phyloP scores from a whole-genome alignment of 2,888 invertebrate genomes.

The Druceiella hillmani region DNA sequence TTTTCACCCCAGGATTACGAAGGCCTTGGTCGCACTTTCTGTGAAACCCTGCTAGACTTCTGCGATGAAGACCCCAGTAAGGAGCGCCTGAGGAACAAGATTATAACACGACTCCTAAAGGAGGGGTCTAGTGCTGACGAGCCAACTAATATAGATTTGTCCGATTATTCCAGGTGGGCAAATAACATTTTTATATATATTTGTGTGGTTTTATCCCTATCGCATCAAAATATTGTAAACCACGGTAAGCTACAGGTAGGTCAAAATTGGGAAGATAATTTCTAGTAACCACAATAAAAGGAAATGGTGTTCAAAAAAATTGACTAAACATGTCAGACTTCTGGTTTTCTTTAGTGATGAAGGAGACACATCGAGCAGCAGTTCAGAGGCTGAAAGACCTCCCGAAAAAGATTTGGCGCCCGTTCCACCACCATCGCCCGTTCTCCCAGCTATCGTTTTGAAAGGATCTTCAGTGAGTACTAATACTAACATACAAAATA shows the following conservation, averaged over 20 bases:
- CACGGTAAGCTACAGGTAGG: no score
- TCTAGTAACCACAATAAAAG: neutral
- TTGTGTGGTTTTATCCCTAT: no score
- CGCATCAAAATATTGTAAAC: no score
- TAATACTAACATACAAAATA: no score
- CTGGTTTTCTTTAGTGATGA: slow-evolving; percentile 58
- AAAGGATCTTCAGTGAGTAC: no score
- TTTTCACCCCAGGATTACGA: slow-evolving; percentile 65
- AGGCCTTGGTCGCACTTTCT: slow-evolving; percentile 81
- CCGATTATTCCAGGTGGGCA: slow-evolving; percentile 80
- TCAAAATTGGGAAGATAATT: no score
- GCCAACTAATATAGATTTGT: slow-evolving; percentile 78
- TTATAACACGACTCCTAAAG: slow-evolving; percentile 69
- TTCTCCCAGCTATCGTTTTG: slow-evolving; percentile 47
- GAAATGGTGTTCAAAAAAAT: neutral
- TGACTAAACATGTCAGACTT: slow-evolving; percentile 1
- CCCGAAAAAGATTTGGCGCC: slow-evolving; percentile 40
- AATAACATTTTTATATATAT: no score
- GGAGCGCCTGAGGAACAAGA: slow-evolving; percentile 74
- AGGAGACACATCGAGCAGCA: slow-evolving; percentile 70
- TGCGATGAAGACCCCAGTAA: slow-evolving; percentile 82
- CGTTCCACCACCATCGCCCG: slow-evolving; percentile 70
- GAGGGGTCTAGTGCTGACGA: slow-evolving; percentile 87
- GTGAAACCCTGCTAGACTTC: slow-evolving; percentile 88
- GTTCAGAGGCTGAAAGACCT: slow-evolving; percentile 62